Conservation (phyloP, 2,797 vertebrate species). For the Petrocephalus sullivani region DNA sequence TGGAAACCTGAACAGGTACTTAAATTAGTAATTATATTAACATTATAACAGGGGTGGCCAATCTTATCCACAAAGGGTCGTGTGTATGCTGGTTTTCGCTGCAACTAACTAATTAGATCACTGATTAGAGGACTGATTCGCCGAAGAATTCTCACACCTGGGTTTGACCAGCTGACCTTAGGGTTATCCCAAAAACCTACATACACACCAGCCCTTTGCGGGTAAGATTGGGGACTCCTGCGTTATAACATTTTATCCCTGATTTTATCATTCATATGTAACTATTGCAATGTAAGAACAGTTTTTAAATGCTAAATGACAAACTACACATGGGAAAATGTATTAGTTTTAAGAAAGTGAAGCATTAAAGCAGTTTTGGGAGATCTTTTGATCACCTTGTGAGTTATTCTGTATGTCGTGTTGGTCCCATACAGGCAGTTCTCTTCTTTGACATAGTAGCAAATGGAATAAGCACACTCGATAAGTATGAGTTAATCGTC, state of each 20-base stretch:
- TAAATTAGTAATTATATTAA: background rate
- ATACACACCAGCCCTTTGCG: too few relatives aligned
- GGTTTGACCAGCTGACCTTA: too few relatives aligned
- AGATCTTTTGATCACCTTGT: background rate
- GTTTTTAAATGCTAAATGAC: background rate
- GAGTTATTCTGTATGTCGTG: background rate
- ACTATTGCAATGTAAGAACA: background rate
- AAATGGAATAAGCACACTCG: slow-evolving; percentile 20
- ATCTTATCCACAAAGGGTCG: too few relatives aligned
- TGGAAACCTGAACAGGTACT: slow-evolving; percentile 60
- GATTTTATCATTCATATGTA: background rate
- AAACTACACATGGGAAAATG: background rate
- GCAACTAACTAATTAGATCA: too few relatives aligned
- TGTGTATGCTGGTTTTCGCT: too few relatives aligned
- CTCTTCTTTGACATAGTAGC: slow-evolving; percentile 55
- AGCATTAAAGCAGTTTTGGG: background rate
- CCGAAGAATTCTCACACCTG: too few relatives aligned
- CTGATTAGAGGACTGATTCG: too few relatives aligned
- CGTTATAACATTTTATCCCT: background rate
- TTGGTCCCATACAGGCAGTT: slow-evolving; percentile 41
- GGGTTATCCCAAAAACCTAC: too few relatives aligned
- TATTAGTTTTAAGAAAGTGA: background rate
- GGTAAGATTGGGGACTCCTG: too few relatives aligned
- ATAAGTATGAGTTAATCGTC: slow-evolving; percentile 47
- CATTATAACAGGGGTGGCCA: background rate